Base-by-base conservation (phyloP, 2,113 vertebrate genomes). In the Ornithorhynchus anatinus region DNA sequence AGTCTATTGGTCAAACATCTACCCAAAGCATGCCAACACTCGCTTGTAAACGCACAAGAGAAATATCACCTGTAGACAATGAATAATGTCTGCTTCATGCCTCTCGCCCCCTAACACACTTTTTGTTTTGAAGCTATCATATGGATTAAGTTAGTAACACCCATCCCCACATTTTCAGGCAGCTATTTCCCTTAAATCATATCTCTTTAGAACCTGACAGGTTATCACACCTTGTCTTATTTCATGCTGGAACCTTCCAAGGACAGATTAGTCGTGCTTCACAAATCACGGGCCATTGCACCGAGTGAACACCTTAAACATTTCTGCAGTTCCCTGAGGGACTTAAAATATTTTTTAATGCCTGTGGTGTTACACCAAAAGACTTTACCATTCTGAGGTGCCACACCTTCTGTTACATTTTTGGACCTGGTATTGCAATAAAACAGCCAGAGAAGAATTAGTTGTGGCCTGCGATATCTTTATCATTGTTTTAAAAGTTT, bases 111-210 rank as follows among this genome's bases (percentile, higher is more conserved):
- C 74, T 91, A 80, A 76, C 84, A 83, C 77, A 88, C 66, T 82
- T 91, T 89, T 80, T 75, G 10, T 14, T 42, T 65, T 72, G 75
- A 91, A 88, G 89, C 67, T 80, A 84, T 90, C 93, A 92, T 93
- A 94, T 93, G 94, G 93, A 94, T 95, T 94, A 93, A 89, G 92
- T 95, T 95, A 95, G 93, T 92, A 94, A 93, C 92, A 94, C 91
- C 84, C 88, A 87, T 91, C 80, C 87, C 89, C 85, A 84, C 63
- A 43, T 85, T 89, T 91, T 91, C 84, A 88, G 86, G 80, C 87
- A 79, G 40, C 76, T 69, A 77, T 88, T 86, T 68, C 79, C 59
- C 75, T 85, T 94, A 93, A 93, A 92, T 94, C 91, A 90, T 89
- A 81, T 75, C 79, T 79, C 79, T 85, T 79, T 84, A 84, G 87